phyloP scores from a whole-genome alignment of 2,888 invertebrate genomes.

The Dryobotodes eremita region DNA sequence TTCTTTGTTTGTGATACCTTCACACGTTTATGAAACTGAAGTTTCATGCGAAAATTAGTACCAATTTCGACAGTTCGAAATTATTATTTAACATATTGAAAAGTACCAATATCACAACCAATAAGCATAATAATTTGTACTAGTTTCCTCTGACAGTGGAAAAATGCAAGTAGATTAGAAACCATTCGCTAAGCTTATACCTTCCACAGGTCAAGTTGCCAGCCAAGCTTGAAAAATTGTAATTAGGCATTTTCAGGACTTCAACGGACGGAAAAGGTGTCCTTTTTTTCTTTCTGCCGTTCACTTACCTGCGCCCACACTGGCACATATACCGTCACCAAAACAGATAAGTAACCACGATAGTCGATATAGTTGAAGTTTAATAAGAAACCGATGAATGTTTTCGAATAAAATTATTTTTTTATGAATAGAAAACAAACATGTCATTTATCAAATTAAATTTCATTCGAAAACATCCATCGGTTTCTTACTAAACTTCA shows the following conservation, averaged over 20 bases:
- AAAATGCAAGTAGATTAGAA: neutral
- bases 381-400: too few relatives aligned
- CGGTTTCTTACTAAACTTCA: too few relatives aligned
- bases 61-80: neutral
- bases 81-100: neutral
- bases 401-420: too few relatives aligned
- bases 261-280: neutral
- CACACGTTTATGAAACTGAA: neutral
- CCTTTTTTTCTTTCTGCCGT: neutral
- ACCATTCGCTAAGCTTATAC: neutral
- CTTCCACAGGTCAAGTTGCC: neutral
- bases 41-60: neutral
- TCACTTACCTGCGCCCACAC: neutral
- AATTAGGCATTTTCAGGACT: neutral
- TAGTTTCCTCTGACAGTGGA: neutral
- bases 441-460: too few relatives aligned
- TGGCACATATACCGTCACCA: too few relatives aligned
- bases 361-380: too few relatives aligned
- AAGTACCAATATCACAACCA: neutral
- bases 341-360: too few relatives aligned
- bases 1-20: neutral
- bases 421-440: too few relatives aligned
- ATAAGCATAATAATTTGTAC: too few relatives aligned
- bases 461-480: too few relatives aligned
- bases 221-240: neutral